Evolutionary conservation across 2,797 vertebrate genomes (phyloP).

Genomic region (Sus cebifrons): DNA sequence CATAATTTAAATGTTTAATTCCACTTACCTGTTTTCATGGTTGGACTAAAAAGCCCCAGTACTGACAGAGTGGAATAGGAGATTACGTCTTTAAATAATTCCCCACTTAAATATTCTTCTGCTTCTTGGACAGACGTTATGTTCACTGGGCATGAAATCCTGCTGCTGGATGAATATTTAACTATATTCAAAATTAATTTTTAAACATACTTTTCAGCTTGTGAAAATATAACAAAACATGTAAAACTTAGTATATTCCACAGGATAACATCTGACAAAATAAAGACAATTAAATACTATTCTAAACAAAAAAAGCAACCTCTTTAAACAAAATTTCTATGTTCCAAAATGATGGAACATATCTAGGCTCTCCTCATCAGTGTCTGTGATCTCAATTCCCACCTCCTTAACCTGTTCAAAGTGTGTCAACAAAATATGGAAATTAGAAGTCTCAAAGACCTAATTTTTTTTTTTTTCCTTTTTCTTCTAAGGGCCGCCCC

Average conservation of each 20-base stretch:
- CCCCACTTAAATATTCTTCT: conserved; percentile 93
- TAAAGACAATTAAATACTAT: conserved; percentile 47
- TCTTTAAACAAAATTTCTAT: conserved; percentile 51
- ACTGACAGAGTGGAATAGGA: conserved; percentile 86
- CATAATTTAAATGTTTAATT: conserved; percentile 43
- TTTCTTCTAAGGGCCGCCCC: too few species aligned
- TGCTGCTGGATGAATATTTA: conserved; percentile 92
- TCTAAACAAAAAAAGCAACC: conserved; percentile 10
- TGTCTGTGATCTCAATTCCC: conserved; percentile 24
- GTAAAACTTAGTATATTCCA: conserved; percentile 6
- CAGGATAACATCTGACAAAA: conserved; percentile 49
- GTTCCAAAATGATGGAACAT: neutral
- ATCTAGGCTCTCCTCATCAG: neutral
- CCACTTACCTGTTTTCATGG: conserved; percentile 90
- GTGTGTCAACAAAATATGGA: neutral
- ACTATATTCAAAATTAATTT: conserved; percentile 86
- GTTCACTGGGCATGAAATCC: conserved; percentile 88
- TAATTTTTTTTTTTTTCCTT: neutral
- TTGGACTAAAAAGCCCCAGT: conserved; percentile 93
- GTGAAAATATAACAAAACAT: conserved; percentile 25
- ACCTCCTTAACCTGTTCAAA: conserved; percentile 4
- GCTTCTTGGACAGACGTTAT: conserved; percentile 92
- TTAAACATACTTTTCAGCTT: conserved; percentile 54
- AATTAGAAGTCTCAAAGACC: neutral
- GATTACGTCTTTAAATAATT: conserved; percentile 85